A percentile compares a stretch with the other conserved stretches of the same genome.
phyloP scores from a whole-genome alignment of 2,888 invertebrate species.

The Stenodera caucasica region DNA sequence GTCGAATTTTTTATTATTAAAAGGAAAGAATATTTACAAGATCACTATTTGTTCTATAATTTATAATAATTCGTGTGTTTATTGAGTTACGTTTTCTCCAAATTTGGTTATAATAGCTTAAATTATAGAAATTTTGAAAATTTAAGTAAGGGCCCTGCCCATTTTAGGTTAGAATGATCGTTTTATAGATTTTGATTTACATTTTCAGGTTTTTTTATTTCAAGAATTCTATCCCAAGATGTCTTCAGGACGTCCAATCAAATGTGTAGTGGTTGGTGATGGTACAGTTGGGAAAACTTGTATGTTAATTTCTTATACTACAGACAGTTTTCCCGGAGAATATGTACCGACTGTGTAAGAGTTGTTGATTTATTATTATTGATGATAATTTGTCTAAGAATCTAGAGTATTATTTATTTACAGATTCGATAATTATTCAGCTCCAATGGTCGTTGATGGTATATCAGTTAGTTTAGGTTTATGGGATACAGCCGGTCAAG shows the following conservation, averaged over 20 bases:
- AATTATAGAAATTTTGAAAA: too few species aligned
- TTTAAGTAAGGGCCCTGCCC: background rate
- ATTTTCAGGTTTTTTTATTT: conserved; percentile 19
- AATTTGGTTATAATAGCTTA: too few species aligned
- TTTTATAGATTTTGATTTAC: conserved; percentile 19
- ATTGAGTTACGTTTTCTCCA: too few species aligned
- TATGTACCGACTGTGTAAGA: conserved; percentile 94
- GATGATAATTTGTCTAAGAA: conserved; percentile 10
- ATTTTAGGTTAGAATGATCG: background rate
- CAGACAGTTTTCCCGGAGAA: conserved; percentile 91
- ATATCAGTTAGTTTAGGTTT: conserved; percentile 94
- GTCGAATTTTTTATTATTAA: background rate
- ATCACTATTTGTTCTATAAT: background rate
- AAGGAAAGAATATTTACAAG: background rate
- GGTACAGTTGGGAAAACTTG: conserved; percentile 94
- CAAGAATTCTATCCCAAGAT: conserved; percentile 62
- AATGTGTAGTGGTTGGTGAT: conserved; percentile 91
- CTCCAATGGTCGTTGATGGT: conserved; percentile 98
- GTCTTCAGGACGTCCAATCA: conserved; percentile 91
- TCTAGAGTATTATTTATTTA: too few species aligned
- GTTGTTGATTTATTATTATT: conserved; percentile 14
- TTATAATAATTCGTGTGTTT: background rate
- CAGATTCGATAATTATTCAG: conserved; percentile 98
- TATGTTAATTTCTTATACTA: conserved; percentile 91
- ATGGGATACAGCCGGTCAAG: conserved; percentile 99